Base-by-base conservation (phyloP, 1,140 invertebrate species). In the Caenorhabditis briggsae region DNA sequence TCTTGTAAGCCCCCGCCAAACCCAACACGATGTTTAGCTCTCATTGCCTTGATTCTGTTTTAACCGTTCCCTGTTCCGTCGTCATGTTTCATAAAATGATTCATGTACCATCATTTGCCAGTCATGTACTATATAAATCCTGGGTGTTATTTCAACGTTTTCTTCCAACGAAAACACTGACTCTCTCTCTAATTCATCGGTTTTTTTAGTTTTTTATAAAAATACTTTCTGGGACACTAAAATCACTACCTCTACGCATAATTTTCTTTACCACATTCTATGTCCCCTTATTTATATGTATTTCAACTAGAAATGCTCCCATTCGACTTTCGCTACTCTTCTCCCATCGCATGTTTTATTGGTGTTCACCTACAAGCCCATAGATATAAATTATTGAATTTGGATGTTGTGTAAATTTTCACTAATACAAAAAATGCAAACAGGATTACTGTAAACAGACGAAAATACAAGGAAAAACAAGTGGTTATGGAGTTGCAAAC, bases 321-420 rank as follows among this genome's bases (percentile, higher is more conserved):
- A 43, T 14, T n/a, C 64, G 43, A 5, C 23, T 46, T 53, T 53
- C 50, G 33, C 33, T 33, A 33, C 33, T 33, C 20, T 6, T 33
- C 59, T 12, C 41, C 6, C 23, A 43, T 46, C 18, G 5, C 14
- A 18, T 33, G 59, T 25, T 61, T 25, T 20, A 61, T 8, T 11
- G 23, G 20, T 11, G 16, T n/a, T n/a, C 18, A 33, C 64, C 64
- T 70, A 0, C 2, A 70, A 25, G 43, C 5, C 18, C 16, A 70
- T 70, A 70, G 64, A 70, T 18, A 70, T 70, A 70, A 70, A 70
- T 70, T 70, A 70, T 70, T 70, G 64, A 64, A 9, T 64, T 64
- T 64, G 50, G 50, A 53, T 14, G 9, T 53, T 53, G 11, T 53
- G 50, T 53, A 14, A 16, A 53, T 8, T 53, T 53, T 33, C 33